Evolutionary conservation across 2,888 invertebrate species (phyloP).

Genomic region (Drosophila antonietae): DNA sequence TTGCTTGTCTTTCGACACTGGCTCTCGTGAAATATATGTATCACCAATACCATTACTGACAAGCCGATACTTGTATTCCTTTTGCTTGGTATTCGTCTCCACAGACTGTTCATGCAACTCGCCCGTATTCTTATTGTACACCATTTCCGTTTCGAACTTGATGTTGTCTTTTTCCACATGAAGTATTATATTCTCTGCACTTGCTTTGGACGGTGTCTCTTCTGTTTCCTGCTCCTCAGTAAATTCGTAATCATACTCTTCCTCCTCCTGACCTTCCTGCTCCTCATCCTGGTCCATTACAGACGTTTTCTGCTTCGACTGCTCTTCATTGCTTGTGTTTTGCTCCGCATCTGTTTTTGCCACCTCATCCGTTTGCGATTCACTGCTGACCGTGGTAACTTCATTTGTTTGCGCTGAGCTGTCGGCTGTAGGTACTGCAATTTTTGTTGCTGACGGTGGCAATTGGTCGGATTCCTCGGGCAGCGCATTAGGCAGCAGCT

Average conservation of each 20-base stretch:
- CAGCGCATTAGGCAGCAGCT: slow-evolving; percentile 75
- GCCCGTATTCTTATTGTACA: slow-evolving; percentile 35
- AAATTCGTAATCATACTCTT: slow-evolving; percentile 61
- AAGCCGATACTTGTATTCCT: slow-evolving; percentile 71
- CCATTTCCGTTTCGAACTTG: slow-evolving; percentile 55
- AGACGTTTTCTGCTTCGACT: slow-evolving; percentile 2
- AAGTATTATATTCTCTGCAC: slow-evolving; percentile 44
- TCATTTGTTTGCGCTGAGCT: slow-evolving; percentile 45
- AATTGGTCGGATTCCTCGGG: slow-evolving; percentile 54
- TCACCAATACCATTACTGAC: slow-evolving; percentile 56
- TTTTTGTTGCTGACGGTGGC: background rate
- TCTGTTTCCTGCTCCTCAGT: slow-evolving; percentile 47
- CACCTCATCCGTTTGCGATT: slow-evolving; percentile 58
- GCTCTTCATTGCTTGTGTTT: slow-evolving; percentile 19
- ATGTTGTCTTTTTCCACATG: slow-evolving; percentile 49
- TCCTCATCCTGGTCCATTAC: slow-evolving; percentile 9
- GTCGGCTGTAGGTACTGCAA: slow-evolving; percentile 36
- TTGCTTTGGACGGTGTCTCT: slow-evolving; percentile 30
- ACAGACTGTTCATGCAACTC: slow-evolving; percentile 38
- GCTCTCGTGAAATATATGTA: slow-evolving; percentile 52
- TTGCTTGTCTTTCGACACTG: slow-evolving; percentile 39
- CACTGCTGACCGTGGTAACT: slow-evolving; percentile 25
- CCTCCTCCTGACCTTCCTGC: slow-evolving; percentile 33
- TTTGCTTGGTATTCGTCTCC: slow-evolving; percentile 30
- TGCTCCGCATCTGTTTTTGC: slow-evolving; percentile 27